A percentile compares a stretch with the other conserved stretches of the same genome.
These are phyloP conservation scores for Neodiprion lecontei DNA, from an alignment of 1,140 invertebrate genomes.

Conservation along the genomic window DNA sequence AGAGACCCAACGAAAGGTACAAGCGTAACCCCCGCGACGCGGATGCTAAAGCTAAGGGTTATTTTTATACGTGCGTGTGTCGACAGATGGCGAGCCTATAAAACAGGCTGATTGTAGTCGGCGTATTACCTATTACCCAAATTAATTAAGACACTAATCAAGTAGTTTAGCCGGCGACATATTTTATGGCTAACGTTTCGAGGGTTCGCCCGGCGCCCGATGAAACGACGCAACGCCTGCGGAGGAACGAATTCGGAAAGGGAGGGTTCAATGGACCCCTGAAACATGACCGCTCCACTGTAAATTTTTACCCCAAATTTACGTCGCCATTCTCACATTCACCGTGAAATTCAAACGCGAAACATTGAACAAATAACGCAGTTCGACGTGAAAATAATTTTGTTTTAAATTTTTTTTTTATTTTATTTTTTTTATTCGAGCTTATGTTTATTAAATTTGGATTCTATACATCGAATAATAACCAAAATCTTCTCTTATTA, in stretches of 20 bases:
- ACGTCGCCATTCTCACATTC: too few species aligned
- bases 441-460: too few species aligned
- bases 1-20: too few species aligned
- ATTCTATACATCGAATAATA: too few species aligned
- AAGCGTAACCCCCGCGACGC: too few species aligned
- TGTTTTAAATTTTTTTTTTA: too few species aligned
- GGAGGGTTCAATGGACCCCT: neutral
- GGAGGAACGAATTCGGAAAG: neutral
- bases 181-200: neutral
- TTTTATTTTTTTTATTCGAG: too few species aligned
- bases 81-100: neutral
- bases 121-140: neutral
- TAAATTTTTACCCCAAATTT: neutral
- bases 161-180: neutral
- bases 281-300: neutral
- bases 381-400: neutral
- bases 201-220: too few species aligned
- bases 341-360: neutral
- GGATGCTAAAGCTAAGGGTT: too few species aligned
- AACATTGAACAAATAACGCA: neutral
- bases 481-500: too few species aligned
- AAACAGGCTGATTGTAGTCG: neutral
- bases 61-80: too few species aligned
- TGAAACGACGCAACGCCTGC: neutral
- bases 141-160: constrained; percentile 1